Evolutionary conservation across 2,797 vertebrate genomes (phyloP).

Genomic region (Hephaestus fuliginosus): DNA sequence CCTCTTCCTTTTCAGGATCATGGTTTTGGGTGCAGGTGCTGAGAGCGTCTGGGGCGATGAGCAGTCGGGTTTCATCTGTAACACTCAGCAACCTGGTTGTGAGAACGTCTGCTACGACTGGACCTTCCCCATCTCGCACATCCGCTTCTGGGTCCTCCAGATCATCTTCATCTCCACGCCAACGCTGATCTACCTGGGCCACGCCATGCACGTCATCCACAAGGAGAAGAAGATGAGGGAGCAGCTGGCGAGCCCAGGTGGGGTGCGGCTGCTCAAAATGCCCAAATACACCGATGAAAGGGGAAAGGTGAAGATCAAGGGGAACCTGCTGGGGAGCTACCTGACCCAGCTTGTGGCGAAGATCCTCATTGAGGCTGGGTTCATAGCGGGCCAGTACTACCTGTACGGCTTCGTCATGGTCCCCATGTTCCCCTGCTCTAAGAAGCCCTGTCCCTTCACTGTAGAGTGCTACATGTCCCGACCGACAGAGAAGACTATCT

Average conservation of each 20-base stretch:
- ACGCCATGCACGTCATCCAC: conserved; percentile 87
- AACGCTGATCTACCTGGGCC: conserved; percentile 86
- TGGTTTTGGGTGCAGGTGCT: conserved; percentile 93
- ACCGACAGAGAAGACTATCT: conserved; percentile 77
- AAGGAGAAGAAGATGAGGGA: conserved; percentile 91
- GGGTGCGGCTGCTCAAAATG: conserved; percentile 75
- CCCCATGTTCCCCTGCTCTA: conserved; percentile 91
- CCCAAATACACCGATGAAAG: conserved; percentile 87
- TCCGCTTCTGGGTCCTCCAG: conserved; percentile 98
- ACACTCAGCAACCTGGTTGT: conserved; percentile 95
- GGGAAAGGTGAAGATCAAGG: conserved; percentile 90
- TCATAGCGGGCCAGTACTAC: conserved; percentile 95
- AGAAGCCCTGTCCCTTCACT: conserved; percentile 90
- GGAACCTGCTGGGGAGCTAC: conserved; percentile 93
- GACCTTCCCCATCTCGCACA: conserved; percentile 97
- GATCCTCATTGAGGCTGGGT: conserved; percentile 91
- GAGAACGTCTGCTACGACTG: conserved; percentile 96
- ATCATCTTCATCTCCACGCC: conserved; percentile 92
- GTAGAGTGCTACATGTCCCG: conserved; percentile 83
- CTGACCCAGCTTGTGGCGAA: conserved; percentile 90
- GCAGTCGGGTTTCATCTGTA: conserved; percentile 93
- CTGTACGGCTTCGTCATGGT: conserved; percentile 95
- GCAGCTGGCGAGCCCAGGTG: conserved; percentile 66
- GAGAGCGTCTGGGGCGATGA: conserved; percentile 97
- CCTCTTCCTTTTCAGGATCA: conserved; percentile 97